Evolutionary conservation across 2,888 invertebrate genomes (phyloP).

Genomic region (Proisotoma minuta): DNA sequence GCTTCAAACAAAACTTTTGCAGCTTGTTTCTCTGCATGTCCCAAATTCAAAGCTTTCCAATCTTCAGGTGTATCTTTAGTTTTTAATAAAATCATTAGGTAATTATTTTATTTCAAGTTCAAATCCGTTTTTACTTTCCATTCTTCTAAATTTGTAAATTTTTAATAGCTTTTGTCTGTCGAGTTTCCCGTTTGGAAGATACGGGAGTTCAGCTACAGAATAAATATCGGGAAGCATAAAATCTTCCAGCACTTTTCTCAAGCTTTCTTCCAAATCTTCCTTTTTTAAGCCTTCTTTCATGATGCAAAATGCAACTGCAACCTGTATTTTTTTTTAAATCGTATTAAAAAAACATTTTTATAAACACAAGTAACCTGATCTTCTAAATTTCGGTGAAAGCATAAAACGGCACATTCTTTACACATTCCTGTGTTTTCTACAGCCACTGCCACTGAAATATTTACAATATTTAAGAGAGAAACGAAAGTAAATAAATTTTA

Average conservation of each 20-base stretch:
- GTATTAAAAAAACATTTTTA: not conserved
- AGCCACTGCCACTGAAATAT: no score
- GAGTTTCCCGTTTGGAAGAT: conserved; percentile 26
- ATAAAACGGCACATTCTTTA: conserved; percentile 20
- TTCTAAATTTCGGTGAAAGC: conserved; percentile 26
- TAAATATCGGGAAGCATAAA: conserved; percentile 17
- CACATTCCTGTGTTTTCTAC: conserved; percentile 26
- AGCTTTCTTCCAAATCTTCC: conserved; percentile 4
- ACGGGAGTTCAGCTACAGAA: conserved; percentile 22
- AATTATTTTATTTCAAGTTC: not conserved
- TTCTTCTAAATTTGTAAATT: conserved; percentile 14
- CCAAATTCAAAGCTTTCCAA: conserved; percentile 18
- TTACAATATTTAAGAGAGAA: no score
- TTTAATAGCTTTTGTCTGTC: conserved; percentile 30
- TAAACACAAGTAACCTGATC: conserved; percentile 9
- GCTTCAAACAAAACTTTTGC: conserved; percentile 25
- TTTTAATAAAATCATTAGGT: not conserved
- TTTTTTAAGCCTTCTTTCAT: conserved; percentile 5
- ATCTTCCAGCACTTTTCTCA: conserved; percentile 4
- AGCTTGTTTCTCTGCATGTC: conserved; percentile 15
- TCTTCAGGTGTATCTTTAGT: conserved; percentile 21
- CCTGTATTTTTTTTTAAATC: conserved; percentile 5
- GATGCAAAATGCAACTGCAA: conserved; percentile 24
- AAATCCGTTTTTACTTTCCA: conserved; percentile 12
- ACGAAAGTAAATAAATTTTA: no score